A percentile compares a stretch with the other conserved stretches of the same genome.
These are phyloP conservation scores for Pharmacophagus antenor DNA, from an alignment of 2,888 invertebrate species.

Conservation along the genomic window DNA sequence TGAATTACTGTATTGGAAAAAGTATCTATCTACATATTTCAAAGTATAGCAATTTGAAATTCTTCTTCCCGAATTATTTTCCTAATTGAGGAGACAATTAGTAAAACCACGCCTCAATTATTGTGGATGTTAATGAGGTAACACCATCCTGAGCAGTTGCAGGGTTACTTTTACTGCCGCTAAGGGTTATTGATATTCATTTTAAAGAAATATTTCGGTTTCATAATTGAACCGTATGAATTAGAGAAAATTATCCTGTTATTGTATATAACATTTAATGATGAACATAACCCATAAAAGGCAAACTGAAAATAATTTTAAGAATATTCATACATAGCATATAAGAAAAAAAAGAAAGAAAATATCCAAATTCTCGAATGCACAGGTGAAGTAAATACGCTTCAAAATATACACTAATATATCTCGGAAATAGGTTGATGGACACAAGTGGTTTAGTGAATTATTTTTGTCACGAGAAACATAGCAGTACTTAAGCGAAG, in stretches of 20 bases:
- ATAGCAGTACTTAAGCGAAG: slow-evolving; percentile 2
- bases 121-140: slow-evolving; percentile 66
- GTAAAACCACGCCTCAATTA: slow-evolving; percentile 59
- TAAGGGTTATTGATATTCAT: slow-evolving; percentile 1
- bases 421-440: background rate
- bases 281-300: too few relatives aligned
- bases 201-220: background rate
- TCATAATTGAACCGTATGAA: background rate
- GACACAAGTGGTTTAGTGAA: background rate
- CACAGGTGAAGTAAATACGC: too few relatives aligned
- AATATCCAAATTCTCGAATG: too few relatives aligned
- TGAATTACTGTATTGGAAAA: background rate
- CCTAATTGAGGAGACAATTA: slow-evolving; percentile 77
- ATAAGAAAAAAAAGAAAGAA: too few relatives aligned
- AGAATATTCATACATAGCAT: too few relatives aligned
- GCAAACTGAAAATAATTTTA: too few relatives aligned
- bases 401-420: background rate
- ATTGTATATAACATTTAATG: too few relatives aligned
- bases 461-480: slow-evolving; percentile 7
- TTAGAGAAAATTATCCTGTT: background rate
- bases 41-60: background rate
- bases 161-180: background rate
- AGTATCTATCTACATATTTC: background rate
- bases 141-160: slow-evolving; percentile 42
- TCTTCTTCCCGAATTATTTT: slow-evolving; percentile 33